These are phyloP conservation scores for Lophius piscatorius DNA, from an alignment of 2,113 vertebrate species.

Conservation along the genomic window DNA sequence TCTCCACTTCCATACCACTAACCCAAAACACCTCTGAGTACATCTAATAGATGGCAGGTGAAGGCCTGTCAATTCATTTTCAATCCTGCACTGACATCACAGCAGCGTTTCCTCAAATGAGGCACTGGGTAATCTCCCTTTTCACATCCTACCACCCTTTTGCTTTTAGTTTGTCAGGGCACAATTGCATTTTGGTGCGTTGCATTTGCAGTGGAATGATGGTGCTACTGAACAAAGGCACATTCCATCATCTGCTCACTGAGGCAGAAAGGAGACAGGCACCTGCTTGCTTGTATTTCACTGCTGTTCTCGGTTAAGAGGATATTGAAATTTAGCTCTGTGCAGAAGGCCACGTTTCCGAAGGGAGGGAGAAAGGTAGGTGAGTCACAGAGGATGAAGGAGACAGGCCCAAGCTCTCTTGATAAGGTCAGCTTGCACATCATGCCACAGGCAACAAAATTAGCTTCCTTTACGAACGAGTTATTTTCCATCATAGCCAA, in stretches of 20 bases:
- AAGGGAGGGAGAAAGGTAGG: conserved; percentile 42
- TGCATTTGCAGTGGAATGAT: conserved; percentile 26
- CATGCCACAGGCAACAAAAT: conserved; percentile 70
- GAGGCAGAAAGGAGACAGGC: conserved; percentile 31
- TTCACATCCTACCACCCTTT: conserved; percentile 15
- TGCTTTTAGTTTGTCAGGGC: conserved; percentile 5
- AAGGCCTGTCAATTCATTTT: conserved; percentile 59
- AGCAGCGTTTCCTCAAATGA: conserved; percentile 12
- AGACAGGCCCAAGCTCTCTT: conserved; percentile 66
- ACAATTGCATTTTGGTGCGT: conserved; percentile 48
- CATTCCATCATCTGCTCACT: conserved; percentile 60
- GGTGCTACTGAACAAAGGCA: conserved; percentile 31
- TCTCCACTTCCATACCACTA: conserved; percentile 18
- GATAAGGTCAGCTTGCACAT: conserved; percentile 80
- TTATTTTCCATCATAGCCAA: conserved; percentile 34
- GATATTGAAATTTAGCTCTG: conserved; percentile 67
- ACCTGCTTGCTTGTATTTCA: conserved; percentile 35
- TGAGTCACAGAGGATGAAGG: conserved; percentile 67
- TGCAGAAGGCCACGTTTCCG: conserved; percentile 45
- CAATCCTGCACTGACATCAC: conserved; percentile 43
- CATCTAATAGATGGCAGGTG: conserved; percentile 66
- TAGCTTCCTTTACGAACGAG: conserved; percentile 71
- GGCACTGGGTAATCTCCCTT: conserved; percentile 21
- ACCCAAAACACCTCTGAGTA: conserved; percentile 56
- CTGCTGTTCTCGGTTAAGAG: conserved; percentile 50